Percentiles rank a stretch among this genome's conserved stretches.
Evolutionary conservation across 1,140 invertebrate genomes (phyloP).

Genomic region (Bacillus rossius): DNA sequence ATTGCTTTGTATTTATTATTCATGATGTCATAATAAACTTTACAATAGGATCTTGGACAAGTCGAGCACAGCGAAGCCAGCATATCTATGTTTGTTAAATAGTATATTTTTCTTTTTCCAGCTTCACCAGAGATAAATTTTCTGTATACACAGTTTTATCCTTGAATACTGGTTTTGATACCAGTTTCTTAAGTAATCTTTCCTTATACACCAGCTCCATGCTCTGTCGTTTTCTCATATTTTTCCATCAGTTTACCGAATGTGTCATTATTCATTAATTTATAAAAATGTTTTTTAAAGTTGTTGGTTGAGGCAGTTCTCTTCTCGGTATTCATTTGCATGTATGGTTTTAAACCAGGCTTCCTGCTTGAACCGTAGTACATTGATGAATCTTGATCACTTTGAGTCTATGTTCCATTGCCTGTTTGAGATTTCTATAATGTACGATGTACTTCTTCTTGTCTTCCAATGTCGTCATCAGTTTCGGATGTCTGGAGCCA

Average conservation of each 20-base stretch:
- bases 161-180: constrained; percentile 41
- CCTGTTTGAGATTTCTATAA: constrained; percentile 29
- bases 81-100: constrained; percentile 27
- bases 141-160: constrained; percentile 22
- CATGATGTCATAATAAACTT: constrained; percentile 32
- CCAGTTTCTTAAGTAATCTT: constrained; percentile 31
- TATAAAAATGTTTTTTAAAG: constrained; percentile 49
- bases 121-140: constrained; percentile 10
- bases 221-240: constrained; percentile 41
- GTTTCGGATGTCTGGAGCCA: constrained; percentile 20
- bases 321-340: constrained; percentile 32
- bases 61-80: constrained; percentile 26
- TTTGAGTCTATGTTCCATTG: constrained; percentile 25
- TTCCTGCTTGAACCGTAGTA: constrained; percentile 34
- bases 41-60: constrained; percentile 30
- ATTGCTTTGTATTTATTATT: too few relatives aligned
- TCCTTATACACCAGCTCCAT: constrained; percentile 36
- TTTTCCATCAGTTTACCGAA: constrained; percentile 48
- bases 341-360: constrained; percentile 34
- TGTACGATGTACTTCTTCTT: constrained; percentile 32
- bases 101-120: neutral
- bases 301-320: constrained; percentile 33
- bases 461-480: constrained; percentile 14
- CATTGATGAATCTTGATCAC: constrained; percentile 35
- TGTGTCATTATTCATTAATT: constrained; percentile 45